Evolutionary conservation across 2,797 vertebrate genomes (phyloP), one percentile per base, ranked within the genome.

Genomic region (Amazona finschi): DNA sequence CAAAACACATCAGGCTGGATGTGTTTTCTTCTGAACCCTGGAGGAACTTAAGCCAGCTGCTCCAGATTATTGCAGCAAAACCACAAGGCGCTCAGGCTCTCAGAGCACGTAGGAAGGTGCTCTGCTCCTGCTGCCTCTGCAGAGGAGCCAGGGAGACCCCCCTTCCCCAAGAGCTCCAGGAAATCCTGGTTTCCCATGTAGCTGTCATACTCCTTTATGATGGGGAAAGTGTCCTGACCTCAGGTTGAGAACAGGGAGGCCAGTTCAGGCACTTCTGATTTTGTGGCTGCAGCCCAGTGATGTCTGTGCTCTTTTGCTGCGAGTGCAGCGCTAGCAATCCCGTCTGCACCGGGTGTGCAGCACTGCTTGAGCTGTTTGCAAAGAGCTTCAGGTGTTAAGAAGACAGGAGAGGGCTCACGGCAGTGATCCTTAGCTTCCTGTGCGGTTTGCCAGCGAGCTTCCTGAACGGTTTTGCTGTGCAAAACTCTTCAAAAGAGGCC

Each of bases 61-160:
- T 94, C 90, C 87, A 96, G 66, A 93, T 96, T 96, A 96, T 86
- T 93, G 78, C 92, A 91, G 92, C 66, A 88, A 86, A 95, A 84
- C 36, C 5, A 4, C 71, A 12, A 85, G 50, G 80, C 39, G 0
- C 85, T 95, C 80, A 70, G 62, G 71, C 91, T 95, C 74, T 87
- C 91, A 21, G 64, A 96, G 86, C 91, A 94, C 24, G 4, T 66
- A 92, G 77, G 60, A 94, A 96, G 83, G 90, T 95, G 83, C 52
- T 91, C 41, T 85, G 87, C 62, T 94, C 49, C 79, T 90, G 69
- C 60, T 3, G 1, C 20, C 62, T 73, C 95, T 88, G 70, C 66
- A 75, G 62, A 94, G 30, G 22, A 91, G 46, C 46, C 33, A 62
- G 11, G 69, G 49, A 86, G 49, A 10, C 12, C 50, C 7, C 17